Percentiles rank a stretch among this genome's conserved stretches.
Conservation (phyloP, 2,113 vertebrate genomes). For the Lutjanus erythropterus region DNA sequence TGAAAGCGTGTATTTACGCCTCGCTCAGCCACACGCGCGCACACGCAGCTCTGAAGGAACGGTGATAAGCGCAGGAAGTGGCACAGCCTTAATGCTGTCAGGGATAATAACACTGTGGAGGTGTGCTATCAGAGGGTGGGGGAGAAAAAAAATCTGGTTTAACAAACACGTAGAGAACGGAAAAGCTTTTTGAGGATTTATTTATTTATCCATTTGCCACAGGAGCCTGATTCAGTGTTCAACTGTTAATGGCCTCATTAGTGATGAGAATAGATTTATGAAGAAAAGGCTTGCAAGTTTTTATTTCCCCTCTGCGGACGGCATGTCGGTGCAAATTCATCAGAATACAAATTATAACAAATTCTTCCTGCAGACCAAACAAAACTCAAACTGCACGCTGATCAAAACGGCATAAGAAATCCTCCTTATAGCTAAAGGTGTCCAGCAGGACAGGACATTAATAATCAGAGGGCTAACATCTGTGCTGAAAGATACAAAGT, state of each 20-base stretch:
- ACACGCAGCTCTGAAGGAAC: not conserved
- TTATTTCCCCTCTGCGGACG: not conserved
- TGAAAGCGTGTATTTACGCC: not conserved
- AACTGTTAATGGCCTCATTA: constrained; percentile 22
- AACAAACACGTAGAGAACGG: not conserved
- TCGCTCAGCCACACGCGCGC: not conserved
- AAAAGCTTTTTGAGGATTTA: constrained; percentile 19
- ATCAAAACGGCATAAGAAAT: not conserved
- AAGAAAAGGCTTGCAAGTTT: not conserved
- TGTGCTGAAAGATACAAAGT: not conserved
- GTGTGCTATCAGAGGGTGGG: constrained; percentile 15
- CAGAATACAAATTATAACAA: not conserved
- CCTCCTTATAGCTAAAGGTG: not conserved
- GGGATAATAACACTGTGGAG: constrained; percentile 19
- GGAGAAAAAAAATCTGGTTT: constrained; percentile 27
- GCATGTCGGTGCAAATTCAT: not conserved
- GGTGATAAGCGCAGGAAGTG: constrained; percentile 27
- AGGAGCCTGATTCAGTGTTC: not conserved
- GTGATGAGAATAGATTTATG: not conserved
- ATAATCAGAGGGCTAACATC: constrained; percentile 18
- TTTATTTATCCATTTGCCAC: not conserved
- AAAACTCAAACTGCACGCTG: not conserved
- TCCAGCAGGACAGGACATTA: constrained; percentile 11
- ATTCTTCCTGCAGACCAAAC: not conserved
- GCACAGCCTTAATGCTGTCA: constrained; percentile 34